phyloP scores from a whole-genome alignment of 1,140 invertebrate species.

The Temnothorax nylanderi region DNA sequence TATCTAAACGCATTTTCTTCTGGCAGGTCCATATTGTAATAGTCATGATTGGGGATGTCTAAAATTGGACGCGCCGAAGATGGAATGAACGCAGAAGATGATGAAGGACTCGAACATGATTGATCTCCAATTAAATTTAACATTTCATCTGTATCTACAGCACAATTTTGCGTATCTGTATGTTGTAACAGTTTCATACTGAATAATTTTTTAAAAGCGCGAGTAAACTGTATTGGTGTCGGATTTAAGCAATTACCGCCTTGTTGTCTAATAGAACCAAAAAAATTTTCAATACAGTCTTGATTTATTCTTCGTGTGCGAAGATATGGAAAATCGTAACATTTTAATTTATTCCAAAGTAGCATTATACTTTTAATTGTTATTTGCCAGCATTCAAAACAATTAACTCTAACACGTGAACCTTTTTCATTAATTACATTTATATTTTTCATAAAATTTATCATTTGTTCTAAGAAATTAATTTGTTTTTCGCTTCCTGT shows the following conservation, averaged over 20 bases:
- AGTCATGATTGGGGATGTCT: neutral
- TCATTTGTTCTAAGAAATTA: neutral
- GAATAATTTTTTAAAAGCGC: constrained; percentile 9
- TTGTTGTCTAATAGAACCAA: too few species aligned
- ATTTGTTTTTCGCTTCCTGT: neutral
- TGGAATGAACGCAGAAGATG: neutral
- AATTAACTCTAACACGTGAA: neutral
- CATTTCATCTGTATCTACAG: too few species aligned
- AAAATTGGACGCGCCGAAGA: neutral
- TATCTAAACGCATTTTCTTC: too few species aligned
- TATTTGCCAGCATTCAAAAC: neutral
- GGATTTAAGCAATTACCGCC: neutral
- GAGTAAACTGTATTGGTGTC: neutral
- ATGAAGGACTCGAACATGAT: neutral
- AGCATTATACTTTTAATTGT: neutral
- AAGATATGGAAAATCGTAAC: constrained; percentile 1
- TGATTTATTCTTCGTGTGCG: neutral
- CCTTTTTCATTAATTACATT: neutral
- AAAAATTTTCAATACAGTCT: too few species aligned
- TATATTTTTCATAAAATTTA: neutral
- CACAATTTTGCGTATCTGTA: constrained; percentile 4
- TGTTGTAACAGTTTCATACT: neutral
- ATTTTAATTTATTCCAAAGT: neutral
- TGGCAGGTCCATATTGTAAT: too few species aligned
- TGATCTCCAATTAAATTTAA: too few species aligned